Evolutionary conservation across 1,140 invertebrate genomes (phyloP).

Genomic region (Myzus persicae): DNA sequence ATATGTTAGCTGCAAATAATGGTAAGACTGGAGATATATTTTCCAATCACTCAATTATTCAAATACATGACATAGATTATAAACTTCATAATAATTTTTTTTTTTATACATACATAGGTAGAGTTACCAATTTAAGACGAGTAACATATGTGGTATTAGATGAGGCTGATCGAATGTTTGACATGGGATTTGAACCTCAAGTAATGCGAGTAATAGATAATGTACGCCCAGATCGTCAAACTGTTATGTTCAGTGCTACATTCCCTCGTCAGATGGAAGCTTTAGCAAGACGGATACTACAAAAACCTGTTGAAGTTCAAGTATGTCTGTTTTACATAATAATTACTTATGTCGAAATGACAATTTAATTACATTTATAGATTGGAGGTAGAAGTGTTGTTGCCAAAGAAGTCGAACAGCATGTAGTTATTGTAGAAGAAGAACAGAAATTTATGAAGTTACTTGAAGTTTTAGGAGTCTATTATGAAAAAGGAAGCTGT

Average conservation of each 20-base stretch:
- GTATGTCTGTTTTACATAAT: conserved; percentile 60
- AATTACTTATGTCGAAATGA: not conserved
- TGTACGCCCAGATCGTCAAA: conserved; percentile 95
- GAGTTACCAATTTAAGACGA: conserved; percentile 94
- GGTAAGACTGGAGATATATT: conserved; percentile 63
- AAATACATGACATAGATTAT: not conserved
- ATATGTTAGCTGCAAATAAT: conserved; percentile 98
- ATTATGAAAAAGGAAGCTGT: conserved; percentile 90
- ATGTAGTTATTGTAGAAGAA: conserved; percentile 92
- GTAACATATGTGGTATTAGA: conserved; percentile 98
- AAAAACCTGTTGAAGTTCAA: conserved; percentile 96
- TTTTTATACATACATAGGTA: conserved; percentile 66
- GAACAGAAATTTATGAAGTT: conserved; percentile 98
- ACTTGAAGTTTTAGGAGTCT: conserved; percentile 92
- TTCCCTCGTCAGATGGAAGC: conserved; percentile 99
- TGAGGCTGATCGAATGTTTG: conserved; percentile 99
- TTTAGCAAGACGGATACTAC: conserved; percentile 89
- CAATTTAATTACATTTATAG: conserved; percentile 63
- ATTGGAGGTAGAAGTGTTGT: conserved; percentile 98
- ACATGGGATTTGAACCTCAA: conserved; percentile 99
- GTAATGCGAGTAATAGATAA: conserved; percentile 98
- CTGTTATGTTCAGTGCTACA: conserved; percentile 98
- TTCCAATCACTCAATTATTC: not conserved
- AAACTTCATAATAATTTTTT: not conserved
- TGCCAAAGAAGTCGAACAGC: conserved; percentile 97